These are phyloP conservation scores for Elephantulus edwardii DNA, from an alignment of 2,113 vertebrate species.

Conservation along the genomic window DNA sequence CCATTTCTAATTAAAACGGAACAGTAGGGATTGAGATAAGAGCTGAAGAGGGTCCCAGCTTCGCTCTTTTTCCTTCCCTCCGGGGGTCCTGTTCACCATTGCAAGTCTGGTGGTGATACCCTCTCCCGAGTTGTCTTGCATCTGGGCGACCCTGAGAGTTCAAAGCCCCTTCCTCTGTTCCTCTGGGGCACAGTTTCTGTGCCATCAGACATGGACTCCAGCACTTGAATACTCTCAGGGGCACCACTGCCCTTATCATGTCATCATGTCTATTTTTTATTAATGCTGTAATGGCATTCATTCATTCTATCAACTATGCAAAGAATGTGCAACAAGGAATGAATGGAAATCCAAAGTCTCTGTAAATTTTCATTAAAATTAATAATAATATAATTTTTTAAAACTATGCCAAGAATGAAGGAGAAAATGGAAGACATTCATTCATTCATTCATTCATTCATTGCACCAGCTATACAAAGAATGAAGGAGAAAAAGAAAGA, in stretches of 20 bases:
- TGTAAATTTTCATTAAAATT: too few species aligned
- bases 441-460: not conserved
- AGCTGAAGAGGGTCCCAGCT: conserved; percentile 23
- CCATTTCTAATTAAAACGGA: conserved; percentile 61
- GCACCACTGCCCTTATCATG: not conserved
- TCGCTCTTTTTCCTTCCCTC: conserved; percentile 25
- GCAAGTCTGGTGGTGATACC: not conserved
- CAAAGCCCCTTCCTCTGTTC: not conserved
- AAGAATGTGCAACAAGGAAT: too few species aligned
- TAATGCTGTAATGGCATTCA: not conserved
- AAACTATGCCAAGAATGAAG: too few species aligned
- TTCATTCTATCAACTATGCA: not conserved
- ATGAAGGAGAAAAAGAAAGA: not conserved
- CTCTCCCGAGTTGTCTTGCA: not conserved
- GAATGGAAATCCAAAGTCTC: too few species aligned
- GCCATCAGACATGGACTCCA: not conserved
- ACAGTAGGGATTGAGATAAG: conserved; percentile 31
- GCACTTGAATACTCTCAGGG: not conserved
- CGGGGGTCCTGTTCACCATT: not conserved
- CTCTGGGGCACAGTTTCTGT: not conserved
- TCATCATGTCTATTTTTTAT: not conserved
- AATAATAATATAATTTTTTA: too few species aligned
- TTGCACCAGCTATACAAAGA: not conserved
- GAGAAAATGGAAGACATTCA: too few species aligned
- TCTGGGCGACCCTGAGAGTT: not conserved